These are phyloP conservation scores for Aporophyla nigra DNA, from an alignment of 2,888 invertebrate genomes.

Conservation along the genomic window DNA sequence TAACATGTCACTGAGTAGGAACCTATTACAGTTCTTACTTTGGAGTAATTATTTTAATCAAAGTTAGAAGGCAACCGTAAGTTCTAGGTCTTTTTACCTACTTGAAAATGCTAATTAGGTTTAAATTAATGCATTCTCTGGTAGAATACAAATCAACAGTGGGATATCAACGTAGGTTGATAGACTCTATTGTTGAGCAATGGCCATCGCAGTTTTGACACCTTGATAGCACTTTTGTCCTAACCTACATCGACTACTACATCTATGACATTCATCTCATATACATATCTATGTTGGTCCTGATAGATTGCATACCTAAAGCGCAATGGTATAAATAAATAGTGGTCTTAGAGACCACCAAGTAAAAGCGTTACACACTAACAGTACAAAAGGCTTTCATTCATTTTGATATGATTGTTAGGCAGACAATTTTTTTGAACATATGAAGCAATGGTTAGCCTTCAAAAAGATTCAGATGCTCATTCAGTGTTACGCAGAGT, in stretches of 20 bases:
- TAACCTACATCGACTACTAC: neutral
- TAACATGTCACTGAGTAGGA: neutral
- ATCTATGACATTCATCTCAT: neutral
- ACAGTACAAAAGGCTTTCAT: no score
- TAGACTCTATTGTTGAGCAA: constrained; percentile 18
- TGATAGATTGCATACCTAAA: neutral
- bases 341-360: no score
- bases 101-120: neutral
- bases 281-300: neutral
- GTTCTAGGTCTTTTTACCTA: neutral
- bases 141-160: constrained; percentile 3
- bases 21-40: constrained; percentile 1
- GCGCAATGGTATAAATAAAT: no score
- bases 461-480: no score
- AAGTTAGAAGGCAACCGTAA: neutral
- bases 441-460: no score
- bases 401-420: no score
- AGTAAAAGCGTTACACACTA: no score
- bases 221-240: neutral
- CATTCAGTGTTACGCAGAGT: no score
- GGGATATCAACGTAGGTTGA: constrained; percentile 26
- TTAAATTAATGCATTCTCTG: constrained; percentile 2
- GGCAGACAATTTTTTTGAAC: no score
- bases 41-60: neutral
- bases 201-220: constrained; percentile 1